A percentile compares a stretch with the other conserved stretches of the same genome.
Conservation (phyloP, 2,888 invertebrate species). For the Agrochola lota region DNA sequence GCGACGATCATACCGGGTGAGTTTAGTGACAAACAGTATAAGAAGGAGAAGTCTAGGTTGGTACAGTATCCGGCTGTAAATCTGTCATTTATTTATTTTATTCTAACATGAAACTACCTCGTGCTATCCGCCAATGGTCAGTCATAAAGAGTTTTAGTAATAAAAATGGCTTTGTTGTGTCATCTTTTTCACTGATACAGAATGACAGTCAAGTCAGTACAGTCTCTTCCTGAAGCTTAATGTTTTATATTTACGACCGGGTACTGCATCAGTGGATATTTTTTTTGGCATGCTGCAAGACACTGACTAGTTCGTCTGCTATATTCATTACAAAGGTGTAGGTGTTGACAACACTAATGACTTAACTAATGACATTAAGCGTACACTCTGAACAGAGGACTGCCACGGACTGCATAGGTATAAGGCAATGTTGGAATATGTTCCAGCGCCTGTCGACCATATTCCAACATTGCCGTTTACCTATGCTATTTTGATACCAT, state of each 20-base stretch:
- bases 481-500: background rate
- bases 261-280: background rate
- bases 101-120: too few species aligned
- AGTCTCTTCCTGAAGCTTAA: too few species aligned
- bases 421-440: too few species aligned
- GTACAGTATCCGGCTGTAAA: background rate
- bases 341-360: background rate
- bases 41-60: background rate
- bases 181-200: background rate
- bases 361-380: background rate
- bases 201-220: background rate
- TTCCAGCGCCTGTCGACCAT: too few species aligned
- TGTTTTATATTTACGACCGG: too few species aligned
- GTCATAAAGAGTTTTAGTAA: background rate
- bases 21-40: background rate
- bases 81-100: background rate
- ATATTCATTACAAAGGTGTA: background rate
- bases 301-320: background rate
- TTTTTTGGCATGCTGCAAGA: background rate
- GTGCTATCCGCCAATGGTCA: background rate
- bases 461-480: too few species aligned
- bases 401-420: too few species aligned
- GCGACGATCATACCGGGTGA: conserved; percentile 83
- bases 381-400: background rate
- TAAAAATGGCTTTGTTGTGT: background rate